Percentiles rank a stretch among this genome's conserved stretches.
These are phyloP conservation scores for Poecilobothrus nobilitatus DNA, from an alignment of 2,888 invertebrate species.

Conservation along the genomic window DNA sequence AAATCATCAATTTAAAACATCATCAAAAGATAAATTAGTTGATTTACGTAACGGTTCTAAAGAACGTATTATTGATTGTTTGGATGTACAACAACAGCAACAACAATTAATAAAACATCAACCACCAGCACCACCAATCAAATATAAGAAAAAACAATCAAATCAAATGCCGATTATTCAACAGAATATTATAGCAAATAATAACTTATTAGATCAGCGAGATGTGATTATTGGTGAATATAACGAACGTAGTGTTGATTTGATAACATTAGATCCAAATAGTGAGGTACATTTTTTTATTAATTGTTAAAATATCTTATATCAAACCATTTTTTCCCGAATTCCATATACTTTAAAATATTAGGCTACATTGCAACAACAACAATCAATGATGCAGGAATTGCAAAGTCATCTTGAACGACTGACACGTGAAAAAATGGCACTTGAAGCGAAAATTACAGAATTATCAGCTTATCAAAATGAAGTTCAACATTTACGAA, in stretches of 20 bases:
- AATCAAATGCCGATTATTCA: constrained; percentile 31
- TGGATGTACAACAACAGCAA: constrained; percentile 25
- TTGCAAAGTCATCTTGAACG: constrained; percentile 56
- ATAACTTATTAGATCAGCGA: constrained; percentile 24
- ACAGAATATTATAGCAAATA: constrained; percentile 21
- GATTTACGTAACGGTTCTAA: constrained; percentile 39
- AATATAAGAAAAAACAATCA: constrained; percentile 38
- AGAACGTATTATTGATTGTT: constrained; percentile 42
- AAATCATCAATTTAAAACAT: constrained; percentile 29
- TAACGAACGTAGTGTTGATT: constrained; percentile 11
- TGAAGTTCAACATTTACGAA: constrained; percentile 58
- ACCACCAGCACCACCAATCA: constrained; percentile 24
- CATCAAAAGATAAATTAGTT: constrained; percentile 25
- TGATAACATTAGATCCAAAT: constrained; percentile 21
- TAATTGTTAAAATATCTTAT: background rate
- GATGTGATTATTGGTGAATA: constrained; percentile 16
- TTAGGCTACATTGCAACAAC: constrained; percentile 32
- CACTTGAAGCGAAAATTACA: constrained; percentile 52
- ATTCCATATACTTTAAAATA: background rate
- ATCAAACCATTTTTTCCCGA: background rate
- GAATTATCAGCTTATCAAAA: constrained; percentile 57
- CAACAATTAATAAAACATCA: constrained; percentile 26
- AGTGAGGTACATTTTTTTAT: constrained; percentile 20
- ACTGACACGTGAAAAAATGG: constrained; percentile 56
- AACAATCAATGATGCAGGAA: constrained; percentile 48